phyloP scores from a whole-genome alignment of 2,797 vertebrate species.

The Craterocephalus amniculus region DNA sequence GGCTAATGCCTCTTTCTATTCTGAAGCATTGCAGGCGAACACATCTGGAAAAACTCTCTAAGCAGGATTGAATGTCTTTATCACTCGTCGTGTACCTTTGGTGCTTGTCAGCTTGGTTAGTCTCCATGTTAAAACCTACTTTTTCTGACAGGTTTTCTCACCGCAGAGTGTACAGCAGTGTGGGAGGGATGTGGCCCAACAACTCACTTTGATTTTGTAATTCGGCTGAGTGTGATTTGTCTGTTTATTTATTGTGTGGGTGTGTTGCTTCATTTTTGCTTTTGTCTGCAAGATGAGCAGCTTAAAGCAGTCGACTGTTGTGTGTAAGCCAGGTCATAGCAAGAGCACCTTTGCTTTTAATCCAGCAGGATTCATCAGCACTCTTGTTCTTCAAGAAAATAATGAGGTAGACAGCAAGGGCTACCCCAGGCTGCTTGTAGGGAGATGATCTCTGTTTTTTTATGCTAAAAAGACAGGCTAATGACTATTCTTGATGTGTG shows the following conservation, averaged over 20 bases:
- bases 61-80: constrained; percentile 70
- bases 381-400: constrained; percentile 76
- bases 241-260: constrained; percentile 54
- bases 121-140: constrained; percentile 59
- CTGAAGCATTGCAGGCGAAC: constrained; percentile 58
- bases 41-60: constrained; percentile 73
- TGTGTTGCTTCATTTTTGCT: constrained; percentile 59
- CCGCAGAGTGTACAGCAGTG: constrained; percentile 60
- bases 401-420: constrained; percentile 73
- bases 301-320: constrained; percentile 51
- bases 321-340: constrained; percentile 58
- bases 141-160: constrained; percentile 70
- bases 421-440: constrained; percentile 72
- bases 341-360: constrained; percentile 75
- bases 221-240: constrained; percentile 64
- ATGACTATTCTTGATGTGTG: constrained; percentile 77
- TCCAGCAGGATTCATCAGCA: constrained; percentile 72
- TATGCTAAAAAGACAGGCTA: constrained; percentile 75
- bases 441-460: constrained; percentile 77
- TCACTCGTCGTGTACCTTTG: constrained; percentile 65
- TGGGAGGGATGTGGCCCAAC: constrained; percentile 69
- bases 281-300: constrained; percentile 62
- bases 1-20: constrained; percentile 46
- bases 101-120: constrained; percentile 68
- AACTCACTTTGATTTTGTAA: constrained; percentile 71